Base-by-base conservation (phyloP, 2,797 vertebrate genomes). In the Mormyrops boulengeri region DNA sequence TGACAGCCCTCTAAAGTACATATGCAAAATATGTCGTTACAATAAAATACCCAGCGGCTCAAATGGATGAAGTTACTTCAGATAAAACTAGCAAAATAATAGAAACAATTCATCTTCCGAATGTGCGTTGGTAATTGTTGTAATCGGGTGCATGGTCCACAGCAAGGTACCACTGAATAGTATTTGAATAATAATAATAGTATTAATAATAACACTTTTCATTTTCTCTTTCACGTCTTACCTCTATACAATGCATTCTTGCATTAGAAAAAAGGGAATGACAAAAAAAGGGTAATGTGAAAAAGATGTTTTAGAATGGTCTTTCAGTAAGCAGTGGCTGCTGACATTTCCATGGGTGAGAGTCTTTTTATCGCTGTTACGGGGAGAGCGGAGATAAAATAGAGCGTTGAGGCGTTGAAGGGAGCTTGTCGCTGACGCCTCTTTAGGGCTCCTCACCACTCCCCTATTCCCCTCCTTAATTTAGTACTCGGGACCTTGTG, bases 281-380 rank as follows among this genome's bases (percentile, higher is more conserved):
- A 89, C 62, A n/a, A 47, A 49, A 85, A 90, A 49, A 77, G 89
- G 77, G 60, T 53, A 90, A 62, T 89, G 80, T 89, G 60, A 89
- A 90, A 90, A 84, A 90, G 34, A 90, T 89, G 88, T 85, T 91
- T 91, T 89, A 90, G 62, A 88, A 86, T 26, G 77, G 53, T 14
- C 53, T 62, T 62, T 34, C 50, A 89, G 86, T 47, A 88, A 77
- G 88, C 49, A 86, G 60, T 26, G 60, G 88, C 88, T 88, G 49
- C 84, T 91, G 90, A 90, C 89, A 91, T 92, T 91, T 92, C 50
- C 69, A 26, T 30, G 55, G 44, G 57, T 62, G 12, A 17, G 34
- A 34, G 62, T n/a, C n/a, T 11, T 66, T 30, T 80, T 44, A 80
- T 41, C 38, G 50, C 49, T 91, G 80, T 57, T 89, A 60, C 6